Conservation (phyloP, 64 coral and sea anemone species). For the Pocillopora damicornis region DNA sequence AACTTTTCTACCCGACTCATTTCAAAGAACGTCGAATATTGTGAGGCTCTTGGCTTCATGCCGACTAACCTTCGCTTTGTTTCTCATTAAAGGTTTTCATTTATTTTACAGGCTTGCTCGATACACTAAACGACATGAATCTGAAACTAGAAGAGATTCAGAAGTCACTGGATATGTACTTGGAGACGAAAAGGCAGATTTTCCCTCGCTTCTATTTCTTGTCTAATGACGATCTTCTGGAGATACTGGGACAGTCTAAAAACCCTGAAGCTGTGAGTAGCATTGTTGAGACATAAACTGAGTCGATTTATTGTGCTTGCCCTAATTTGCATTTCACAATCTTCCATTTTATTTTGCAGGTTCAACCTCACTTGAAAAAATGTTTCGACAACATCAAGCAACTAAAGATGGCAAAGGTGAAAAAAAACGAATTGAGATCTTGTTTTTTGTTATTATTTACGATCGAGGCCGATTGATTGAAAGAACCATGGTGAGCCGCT, state of each 20-base stretch:
- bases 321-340: not conserved
- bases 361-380: slow-evolving; percentile 98
- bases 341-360: slow-evolving; percentile 39
- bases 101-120: slow-evolving; percentile 65
- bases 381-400: slow-evolving; percentile 99
- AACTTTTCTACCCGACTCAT: not conserved
- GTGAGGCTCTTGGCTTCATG: too few species aligned
- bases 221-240: slow-evolving; percentile 96
- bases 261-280: slow-evolving; percentile 98
- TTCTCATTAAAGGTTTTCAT: not conserved
- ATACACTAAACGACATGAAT: slow-evolving; percentile 98
- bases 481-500: too few species aligned
- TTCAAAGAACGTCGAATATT: too few species aligned
- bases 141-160: slow-evolving; percentile 98
- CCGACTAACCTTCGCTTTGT: too few species aligned
- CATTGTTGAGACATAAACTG: not conserved
- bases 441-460: not conserved
- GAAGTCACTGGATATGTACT: slow-evolving; percentile 97
- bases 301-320: not conserved
- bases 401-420: slow-evolving; percentile 96
- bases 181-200: slow-evolving; percentile 96
- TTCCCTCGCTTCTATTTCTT: slow-evolving; percentile 98
- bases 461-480: too few species aligned
- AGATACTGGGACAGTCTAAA: slow-evolving; percentile 99
- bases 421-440: not conserved